These are phyloP conservation scores for Athene cunicularia DNA, from an alignment of 2,113 vertebrate genomes.

Conservation along the genomic window DNA sequence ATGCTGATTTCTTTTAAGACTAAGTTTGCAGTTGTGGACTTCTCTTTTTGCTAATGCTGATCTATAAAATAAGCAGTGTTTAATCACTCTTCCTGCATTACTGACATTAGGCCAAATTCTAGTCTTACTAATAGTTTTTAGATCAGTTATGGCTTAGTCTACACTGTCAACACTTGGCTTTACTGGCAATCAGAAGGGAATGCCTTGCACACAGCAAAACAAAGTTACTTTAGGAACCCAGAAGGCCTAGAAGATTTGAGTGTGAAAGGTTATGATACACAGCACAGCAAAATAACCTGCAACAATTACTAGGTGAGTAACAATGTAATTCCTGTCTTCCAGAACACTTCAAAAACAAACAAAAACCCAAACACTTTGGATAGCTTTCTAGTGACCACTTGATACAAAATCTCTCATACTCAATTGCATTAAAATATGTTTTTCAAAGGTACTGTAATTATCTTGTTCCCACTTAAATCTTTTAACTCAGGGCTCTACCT, in stretches of 20 bases:
- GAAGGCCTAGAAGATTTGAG: neutral
- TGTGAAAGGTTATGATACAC: neutral
- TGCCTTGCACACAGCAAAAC: neutral
- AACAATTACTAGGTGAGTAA: neutral
- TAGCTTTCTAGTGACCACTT: neutral
- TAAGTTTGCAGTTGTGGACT: neutral
- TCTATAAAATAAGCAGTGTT: neutral
- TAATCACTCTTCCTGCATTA: neutral
- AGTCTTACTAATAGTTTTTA: neutral
- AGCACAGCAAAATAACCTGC: neutral
- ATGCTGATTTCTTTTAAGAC: neutral
- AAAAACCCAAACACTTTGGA: neutral
- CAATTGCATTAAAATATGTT: neutral
- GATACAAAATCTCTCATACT: neutral
- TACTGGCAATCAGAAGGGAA: neutral
- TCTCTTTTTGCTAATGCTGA: neutral
- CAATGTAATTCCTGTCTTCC: neutral
- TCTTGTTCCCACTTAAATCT: neutral
- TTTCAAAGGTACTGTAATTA: neutral
- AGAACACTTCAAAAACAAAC: neutral
- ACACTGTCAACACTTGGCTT: neutral
- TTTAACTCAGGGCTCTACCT: neutral
- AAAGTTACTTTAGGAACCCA: neutral
- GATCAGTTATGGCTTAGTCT: neutral
- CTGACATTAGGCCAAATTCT: neutral